These are phyloP conservation scores for Aerospiza tachiro DNA, from an alignment of 2,797 vertebrate genomes.

Conservation along the genomic window DNA sequence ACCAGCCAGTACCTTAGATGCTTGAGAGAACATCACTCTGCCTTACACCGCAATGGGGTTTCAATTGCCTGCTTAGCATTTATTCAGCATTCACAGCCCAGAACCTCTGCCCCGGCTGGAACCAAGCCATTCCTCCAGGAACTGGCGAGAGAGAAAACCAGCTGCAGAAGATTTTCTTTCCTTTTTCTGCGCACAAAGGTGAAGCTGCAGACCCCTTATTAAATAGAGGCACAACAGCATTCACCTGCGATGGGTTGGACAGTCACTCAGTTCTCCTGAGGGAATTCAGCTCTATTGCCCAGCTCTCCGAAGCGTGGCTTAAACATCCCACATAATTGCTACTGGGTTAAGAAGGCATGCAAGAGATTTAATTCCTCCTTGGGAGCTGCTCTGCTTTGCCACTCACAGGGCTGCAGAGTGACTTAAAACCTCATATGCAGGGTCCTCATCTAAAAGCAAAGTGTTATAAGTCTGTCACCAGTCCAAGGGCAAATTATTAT, in stretches of 20 bases:
- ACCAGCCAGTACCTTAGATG: not conserved
- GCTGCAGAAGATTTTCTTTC: not conserved
- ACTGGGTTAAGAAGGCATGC: not conserved
- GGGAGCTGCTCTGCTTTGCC: not conserved
- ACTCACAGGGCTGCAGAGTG: not conserved
- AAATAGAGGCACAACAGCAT: not conserved
- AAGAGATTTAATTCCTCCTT: not conserved
- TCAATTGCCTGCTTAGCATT: not conserved
- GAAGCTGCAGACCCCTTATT: not conserved
- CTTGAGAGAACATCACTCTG: not conserved
- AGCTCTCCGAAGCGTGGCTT: not conserved
- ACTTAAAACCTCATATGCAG: not conserved
- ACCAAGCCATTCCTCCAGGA: not conserved
- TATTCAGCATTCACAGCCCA: not conserved
- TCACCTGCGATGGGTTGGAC: not conserved
- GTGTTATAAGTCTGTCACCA: not conserved
- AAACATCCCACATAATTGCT: not conserved
- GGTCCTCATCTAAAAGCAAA: not conserved
- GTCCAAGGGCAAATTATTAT: not conserved
- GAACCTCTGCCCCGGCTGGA: not conserved
- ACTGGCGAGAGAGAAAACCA: fast-evolving
- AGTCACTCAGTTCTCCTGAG: not conserved
- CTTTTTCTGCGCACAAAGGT: not conserved
- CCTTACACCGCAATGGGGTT: not conserved
- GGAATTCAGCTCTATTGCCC: not conserved